Evolutionary conservation across 2,888 invertebrate species (phyloP).

Genomic region (Euspilapteryx auroguttella): DNA sequence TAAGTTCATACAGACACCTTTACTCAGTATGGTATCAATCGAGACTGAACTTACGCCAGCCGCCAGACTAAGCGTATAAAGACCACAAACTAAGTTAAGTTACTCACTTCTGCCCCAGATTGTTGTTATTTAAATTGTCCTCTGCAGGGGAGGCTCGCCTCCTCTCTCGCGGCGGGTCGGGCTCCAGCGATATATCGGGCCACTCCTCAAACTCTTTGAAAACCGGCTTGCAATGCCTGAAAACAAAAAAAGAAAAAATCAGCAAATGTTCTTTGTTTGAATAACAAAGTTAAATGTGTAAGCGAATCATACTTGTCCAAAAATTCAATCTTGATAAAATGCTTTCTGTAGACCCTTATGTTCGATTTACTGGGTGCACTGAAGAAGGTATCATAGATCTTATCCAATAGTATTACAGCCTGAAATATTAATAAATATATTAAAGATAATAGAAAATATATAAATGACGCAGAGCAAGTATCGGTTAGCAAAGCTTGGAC

Average conservation of each 20-base stretch:
- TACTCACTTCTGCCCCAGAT: constrained; percentile 29
- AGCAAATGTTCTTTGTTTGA: not conserved
- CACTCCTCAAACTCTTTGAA: constrained; percentile 66
- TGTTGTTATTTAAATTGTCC: constrained; percentile 12
- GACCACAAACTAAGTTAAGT: not conserved
- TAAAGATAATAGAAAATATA: constrained; percentile 52
- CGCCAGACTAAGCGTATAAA: too few species aligned
- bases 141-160: constrained; percentile 23
- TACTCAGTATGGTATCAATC: too few species aligned
- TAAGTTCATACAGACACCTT: too few species aligned
- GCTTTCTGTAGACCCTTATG: constrained; percentile 65
- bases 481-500: constrained; percentile 9
- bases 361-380: constrained; percentile 55
- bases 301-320: constrained; percentile 60
- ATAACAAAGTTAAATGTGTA: not conserved
- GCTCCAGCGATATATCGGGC: constrained; percentile 58
- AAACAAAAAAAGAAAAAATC: constrained; percentile 10
- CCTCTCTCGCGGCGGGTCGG: constrained; percentile 35
- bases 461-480: constrained; percentile 17
- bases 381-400: constrained; percentile 63
- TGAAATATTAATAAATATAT: constrained; percentile 53
- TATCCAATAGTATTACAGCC: constrained; percentile 67
- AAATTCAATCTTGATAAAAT: constrained; percentile 74
- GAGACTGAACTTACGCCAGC: too few species aligned
- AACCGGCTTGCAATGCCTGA: constrained; percentile 61